phyloP scores from a whole-genome alignment of 1,140 invertebrate species.

The Drosophila takahashii region DNA sequence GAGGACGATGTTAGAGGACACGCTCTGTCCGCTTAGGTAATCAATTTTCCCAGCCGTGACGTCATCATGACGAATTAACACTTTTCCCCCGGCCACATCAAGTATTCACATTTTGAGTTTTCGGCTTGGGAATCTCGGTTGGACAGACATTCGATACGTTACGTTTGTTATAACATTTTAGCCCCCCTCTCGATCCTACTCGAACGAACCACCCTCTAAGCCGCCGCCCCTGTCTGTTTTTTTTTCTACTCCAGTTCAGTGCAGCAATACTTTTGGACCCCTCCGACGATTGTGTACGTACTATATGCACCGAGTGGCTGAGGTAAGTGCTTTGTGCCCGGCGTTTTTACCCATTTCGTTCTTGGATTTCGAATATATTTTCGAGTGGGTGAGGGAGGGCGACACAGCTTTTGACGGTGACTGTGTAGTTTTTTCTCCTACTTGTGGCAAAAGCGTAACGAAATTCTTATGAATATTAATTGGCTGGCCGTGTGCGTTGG shows the following conservation, averaged over 20 bases:
- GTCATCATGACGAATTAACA: slow-evolving; percentile 75
- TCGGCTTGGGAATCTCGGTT: slow-evolving; percentile 34
- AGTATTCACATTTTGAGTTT: slow-evolving; percentile 29
- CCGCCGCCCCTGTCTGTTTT: not conserved
- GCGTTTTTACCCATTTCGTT: slow-evolving; percentile 22
- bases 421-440: slow-evolving; percentile 41
- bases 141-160: slow-evolving; percentile 57
- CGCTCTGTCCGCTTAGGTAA: slow-evolving; percentile 61
- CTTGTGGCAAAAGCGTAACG: slow-evolving; percentile 50
- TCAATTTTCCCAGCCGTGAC: slow-evolving; percentile 68
- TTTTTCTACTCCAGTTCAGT: slow-evolving; percentile 5
- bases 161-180: slow-evolving; percentile 65
- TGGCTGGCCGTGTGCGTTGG: slow-evolving; percentile 42
- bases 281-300: slow-evolving; percentile 23
- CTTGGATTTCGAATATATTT: slow-evolving; percentile 23
- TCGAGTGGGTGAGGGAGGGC: slow-evolving; percentile 31
- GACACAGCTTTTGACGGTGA: slow-evolving; percentile 45
- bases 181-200: slow-evolving; percentile 9
- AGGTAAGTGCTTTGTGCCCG: slow-evolving; percentile 46
- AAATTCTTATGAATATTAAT: slow-evolving; percentile 67
- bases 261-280: not conserved
- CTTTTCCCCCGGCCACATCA: slow-evolving; percentile 40
- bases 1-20: slow-evolving; percentile 34
- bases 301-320: slow-evolving; percentile 40
- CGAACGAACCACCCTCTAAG: not conserved